These are phyloP conservation scores for Agapornis canus DNA, from an alignment of 2,797 vertebrate genomes.

Conservation along the genomic window DNA sequence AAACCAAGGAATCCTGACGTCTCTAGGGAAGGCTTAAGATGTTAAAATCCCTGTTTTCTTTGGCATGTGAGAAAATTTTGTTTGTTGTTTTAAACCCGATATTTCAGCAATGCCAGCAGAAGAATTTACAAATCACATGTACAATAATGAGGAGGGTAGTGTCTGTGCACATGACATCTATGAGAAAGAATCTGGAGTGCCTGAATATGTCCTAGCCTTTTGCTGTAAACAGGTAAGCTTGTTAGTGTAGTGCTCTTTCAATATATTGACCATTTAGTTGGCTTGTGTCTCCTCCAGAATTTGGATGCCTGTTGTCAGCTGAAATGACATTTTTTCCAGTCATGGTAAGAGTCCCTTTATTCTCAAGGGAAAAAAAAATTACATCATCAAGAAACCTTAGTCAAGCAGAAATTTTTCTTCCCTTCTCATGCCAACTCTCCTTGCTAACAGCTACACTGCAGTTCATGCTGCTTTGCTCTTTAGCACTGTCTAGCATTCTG, in stretches of 20 bases:
- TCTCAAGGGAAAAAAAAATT: neutral
- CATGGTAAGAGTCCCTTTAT: neutral
- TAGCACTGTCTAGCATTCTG: neutral
- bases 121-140: neutral
- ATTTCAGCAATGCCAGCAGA: slow-evolving; percentile 7
- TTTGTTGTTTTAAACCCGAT: neutral
- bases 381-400: neutral
- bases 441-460: neutral
- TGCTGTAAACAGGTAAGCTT: neutral
- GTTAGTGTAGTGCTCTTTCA: neutral
- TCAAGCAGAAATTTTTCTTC: neutral
- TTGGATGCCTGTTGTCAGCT: neutral
- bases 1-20: slow-evolving; percentile 15
- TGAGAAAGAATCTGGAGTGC: neutral
- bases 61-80: neutral
- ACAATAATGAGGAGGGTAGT: neutral
- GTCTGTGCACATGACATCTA: neutral
- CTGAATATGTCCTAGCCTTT: fast-evolving
- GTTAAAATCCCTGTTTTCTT: slow-evolving; percentile 4
- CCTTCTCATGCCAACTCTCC: neutral
- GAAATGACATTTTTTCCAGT: neutral
- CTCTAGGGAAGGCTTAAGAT: slow-evolving; percentile 32
- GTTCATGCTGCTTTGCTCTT: neutral
- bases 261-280: neutral
- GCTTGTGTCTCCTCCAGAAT: neutral